These are phyloP conservation scores for Baccha elongata DNA, from an alignment of 2,888 invertebrate species.

Conservation along the genomic window DNA sequence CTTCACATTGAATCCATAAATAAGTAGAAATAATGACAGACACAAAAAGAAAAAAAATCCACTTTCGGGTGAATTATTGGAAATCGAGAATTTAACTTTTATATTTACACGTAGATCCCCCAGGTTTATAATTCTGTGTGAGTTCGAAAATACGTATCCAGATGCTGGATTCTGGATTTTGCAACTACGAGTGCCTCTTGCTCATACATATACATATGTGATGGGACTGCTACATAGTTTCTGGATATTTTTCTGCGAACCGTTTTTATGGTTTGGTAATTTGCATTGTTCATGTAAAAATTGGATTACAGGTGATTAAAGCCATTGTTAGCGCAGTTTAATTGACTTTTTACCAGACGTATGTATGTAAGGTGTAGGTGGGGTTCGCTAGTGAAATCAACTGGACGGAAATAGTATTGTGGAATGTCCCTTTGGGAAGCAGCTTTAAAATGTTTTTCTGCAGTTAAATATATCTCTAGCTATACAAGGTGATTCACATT, in stretches of 20 bases:
- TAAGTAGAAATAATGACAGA: conserved; percentile 13
- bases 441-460: neutral
- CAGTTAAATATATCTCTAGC: too few relatives aligned
- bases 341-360: conserved; percentile 62
- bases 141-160: conserved; percentile 1
- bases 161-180: neutral
- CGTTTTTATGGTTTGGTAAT: conserved; percentile 33
- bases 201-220: neutral
- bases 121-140: neutral
- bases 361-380: neutral
- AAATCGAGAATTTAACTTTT: conserved; percentile 68
- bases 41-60: conserved; percentile 18
- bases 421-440: conserved; percentile 30
- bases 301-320: conserved; percentile 74
- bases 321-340: conserved; percentile 59
- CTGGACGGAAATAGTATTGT: conserved; percentile 13
- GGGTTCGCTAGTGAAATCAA: conserved; percentile 4
- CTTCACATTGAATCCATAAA: conserved; percentile 1
- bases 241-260: conserved; percentile 19
- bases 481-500: too few relatives aligned
- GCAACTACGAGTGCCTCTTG: too few relatives aligned
- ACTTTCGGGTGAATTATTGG: conserved; percentile 67
- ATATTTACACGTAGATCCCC: too few relatives aligned
- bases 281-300: conserved; percentile 61
- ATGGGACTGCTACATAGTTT: conserved; percentile 14